Evolutionary conservation across 2,797 vertebrate genomes (phyloP).

Genomic region (Bradypodion pumilum): DNA sequence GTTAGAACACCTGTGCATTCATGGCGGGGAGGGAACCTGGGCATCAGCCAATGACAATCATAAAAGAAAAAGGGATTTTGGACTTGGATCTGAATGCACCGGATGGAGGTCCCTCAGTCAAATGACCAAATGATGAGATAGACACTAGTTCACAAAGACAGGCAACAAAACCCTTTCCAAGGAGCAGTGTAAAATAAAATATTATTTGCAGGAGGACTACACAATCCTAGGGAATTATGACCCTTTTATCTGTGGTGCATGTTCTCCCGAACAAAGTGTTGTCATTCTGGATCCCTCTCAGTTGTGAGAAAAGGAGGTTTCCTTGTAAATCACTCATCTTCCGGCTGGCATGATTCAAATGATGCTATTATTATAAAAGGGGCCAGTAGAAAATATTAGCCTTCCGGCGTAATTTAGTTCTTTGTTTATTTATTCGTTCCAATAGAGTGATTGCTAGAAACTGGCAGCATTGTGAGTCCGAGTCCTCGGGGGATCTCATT

Average conservation of each 20-base stretch:
- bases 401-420: not conserved
- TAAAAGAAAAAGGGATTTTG: no score
- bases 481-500: not conserved
- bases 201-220: not conserved
- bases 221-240: not conserved
- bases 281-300: not conserved
- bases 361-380: not conserved
- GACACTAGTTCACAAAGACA: no score
- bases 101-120: no score
- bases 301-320: not conserved
- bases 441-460: not conserved
- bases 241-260: not conserved
- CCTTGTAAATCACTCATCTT: not conserved
- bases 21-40: no score
- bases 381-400: not conserved
- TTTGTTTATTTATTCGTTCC: not conserved
- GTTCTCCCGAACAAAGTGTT: no score
- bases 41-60: no score
- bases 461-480: not conserved
- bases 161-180: no score
- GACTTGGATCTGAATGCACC: no score
- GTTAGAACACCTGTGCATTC: no score
- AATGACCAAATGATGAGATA: no score
- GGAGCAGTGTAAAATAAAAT: not conserved
- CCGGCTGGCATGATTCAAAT: not conserved